phyloP scores from a whole-genome alignment of 2,888 invertebrate species.

The Dasysyrphus albostriatus region DNA sequence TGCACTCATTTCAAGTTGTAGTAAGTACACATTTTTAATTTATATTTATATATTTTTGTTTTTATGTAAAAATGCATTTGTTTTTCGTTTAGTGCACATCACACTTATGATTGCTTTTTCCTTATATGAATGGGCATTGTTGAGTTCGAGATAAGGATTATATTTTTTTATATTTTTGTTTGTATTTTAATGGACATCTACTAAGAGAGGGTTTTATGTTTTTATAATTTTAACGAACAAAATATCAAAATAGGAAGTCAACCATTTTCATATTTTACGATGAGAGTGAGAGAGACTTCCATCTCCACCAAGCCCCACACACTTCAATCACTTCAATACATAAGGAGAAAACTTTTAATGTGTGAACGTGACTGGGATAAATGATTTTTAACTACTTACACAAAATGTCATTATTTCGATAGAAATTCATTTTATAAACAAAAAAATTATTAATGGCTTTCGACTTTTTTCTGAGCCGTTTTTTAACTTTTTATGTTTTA shows the following conservation, averaged over 20 bases:
- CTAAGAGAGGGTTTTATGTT: not conserved
- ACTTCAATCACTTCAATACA: not conserved
- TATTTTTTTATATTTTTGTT: not conserved
- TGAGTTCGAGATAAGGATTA: not conserved
- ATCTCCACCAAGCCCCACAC: not conserved
- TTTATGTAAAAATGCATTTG: not conserved
- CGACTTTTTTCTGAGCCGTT: conserved; percentile 1
- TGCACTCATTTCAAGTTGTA: conserved; percentile 26
- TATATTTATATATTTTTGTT: conserved; percentile 7
- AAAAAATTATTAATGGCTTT: conserved; percentile 18
- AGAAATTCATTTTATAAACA: not conserved
- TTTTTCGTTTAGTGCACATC: conserved; percentile 10
- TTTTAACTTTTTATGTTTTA: not conserved
- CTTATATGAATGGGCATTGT: not conserved
- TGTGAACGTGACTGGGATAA: conserved; percentile 33
- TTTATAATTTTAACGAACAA: not conserved
- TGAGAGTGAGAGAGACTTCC: not conserved
- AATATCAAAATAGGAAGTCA: conserved; percentile 7
- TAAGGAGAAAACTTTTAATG: conserved; percentile 20
- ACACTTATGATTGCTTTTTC: conserved; percentile 20
- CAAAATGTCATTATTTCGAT: conserved; percentile 16
- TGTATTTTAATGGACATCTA: not conserved
- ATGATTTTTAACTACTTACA: conserved; percentile 23
- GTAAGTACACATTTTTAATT: conserved; percentile 39
- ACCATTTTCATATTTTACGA: conserved; percentile 10